Percentiles rank a stretch among this genome's conserved stretches.
phyloP scores from a whole-genome alignment of 2,797 vertebrate species.

The Cirrhinus molitorella region DNA sequence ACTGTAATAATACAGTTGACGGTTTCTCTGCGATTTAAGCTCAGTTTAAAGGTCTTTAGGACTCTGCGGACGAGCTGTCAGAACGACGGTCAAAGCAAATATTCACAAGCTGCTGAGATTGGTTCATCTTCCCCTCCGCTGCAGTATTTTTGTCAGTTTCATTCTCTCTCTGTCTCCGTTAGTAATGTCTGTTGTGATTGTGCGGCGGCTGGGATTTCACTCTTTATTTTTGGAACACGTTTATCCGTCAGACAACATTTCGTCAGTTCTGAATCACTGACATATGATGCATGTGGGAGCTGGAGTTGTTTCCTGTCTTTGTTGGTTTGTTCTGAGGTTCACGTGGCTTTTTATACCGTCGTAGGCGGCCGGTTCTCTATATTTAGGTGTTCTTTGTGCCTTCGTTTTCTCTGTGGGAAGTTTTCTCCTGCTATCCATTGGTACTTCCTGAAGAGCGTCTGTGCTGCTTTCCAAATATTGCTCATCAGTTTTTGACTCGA shows the following conservation, averaged over 20 bases:
- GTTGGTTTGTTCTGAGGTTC: slow-evolving; percentile 23
- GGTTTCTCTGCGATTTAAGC: background rate
- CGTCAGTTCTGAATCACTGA: slow-evolving; percentile 33
- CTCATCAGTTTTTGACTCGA: background rate
- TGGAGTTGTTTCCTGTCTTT: slow-evolving; percentile 1
- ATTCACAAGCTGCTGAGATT: background rate
- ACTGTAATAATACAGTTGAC: background rate
- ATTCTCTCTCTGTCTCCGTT: background rate
- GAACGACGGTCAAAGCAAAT: background rate
- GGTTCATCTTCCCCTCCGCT: background rate
- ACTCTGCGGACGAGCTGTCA: background rate
- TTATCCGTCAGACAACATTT: slow-evolving; percentile 36
- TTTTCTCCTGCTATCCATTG: background rate
- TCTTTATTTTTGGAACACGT: slow-evolving; percentile 37
- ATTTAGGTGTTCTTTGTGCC: background rate
- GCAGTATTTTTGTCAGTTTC: background rate
- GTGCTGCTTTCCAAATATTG: background rate
- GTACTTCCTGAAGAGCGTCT: slow-evolving; percentile 8
- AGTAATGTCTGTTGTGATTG: slow-evolving; percentile 35
- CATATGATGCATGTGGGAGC: slow-evolving; percentile 34
- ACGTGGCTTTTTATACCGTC: slow-evolving; percentile 7
- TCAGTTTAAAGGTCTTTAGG: background rate
- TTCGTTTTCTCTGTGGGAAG: background rate
- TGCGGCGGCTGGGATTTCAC: slow-evolving; percentile 7
- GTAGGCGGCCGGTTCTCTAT: background rate